Evolutionary conservation across 1,140 invertebrate genomes (phyloP).

Genomic region (Macrocentrus cingulum): DNA sequence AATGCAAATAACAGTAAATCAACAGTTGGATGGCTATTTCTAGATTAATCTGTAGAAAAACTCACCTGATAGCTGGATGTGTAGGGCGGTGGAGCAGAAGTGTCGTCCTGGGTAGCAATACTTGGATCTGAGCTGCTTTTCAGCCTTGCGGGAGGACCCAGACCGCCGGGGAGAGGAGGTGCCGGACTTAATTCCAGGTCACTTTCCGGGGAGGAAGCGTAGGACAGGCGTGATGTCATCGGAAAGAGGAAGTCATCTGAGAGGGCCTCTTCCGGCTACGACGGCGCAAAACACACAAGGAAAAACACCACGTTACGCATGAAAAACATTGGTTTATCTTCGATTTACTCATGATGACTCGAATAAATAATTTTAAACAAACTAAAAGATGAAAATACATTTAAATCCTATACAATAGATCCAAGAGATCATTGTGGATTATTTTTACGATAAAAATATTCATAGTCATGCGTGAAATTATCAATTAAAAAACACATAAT

Average conservation of each 20-base stretch:
- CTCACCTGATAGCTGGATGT: conserved; percentile 61
- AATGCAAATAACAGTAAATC: neutral
- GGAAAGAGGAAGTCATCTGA: conserved; percentile 97
- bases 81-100: conserved; percentile 59
- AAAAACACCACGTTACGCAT: conserved; percentile 44
- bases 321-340: neutral
- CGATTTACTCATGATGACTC: too few species aligned
- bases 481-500: too few species aligned
- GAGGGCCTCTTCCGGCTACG: conserved; percentile 79
- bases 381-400: too few species aligned
- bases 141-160: conserved; percentile 67
- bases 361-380: too few species aligned
- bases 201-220: conserved; percentile 93
- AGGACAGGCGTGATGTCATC: conserved; percentile 93
- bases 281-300: conserved; percentile 38
- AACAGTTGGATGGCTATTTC: neutral
- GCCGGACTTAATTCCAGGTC: conserved; percentile 85
- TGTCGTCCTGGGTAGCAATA: conserved; percentile 71
- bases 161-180: conserved; percentile 63
- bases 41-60: neutral
- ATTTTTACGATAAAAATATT: too few species aligned
- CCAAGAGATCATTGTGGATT: too few species aligned
- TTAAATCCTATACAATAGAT: too few species aligned
- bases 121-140: conserved; percentile 89
- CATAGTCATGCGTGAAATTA: too few species aligned